phyloP scores from a whole-genome alignment of 2,113 vertebrate genomes.

The Pardalotus punctatus region DNA sequence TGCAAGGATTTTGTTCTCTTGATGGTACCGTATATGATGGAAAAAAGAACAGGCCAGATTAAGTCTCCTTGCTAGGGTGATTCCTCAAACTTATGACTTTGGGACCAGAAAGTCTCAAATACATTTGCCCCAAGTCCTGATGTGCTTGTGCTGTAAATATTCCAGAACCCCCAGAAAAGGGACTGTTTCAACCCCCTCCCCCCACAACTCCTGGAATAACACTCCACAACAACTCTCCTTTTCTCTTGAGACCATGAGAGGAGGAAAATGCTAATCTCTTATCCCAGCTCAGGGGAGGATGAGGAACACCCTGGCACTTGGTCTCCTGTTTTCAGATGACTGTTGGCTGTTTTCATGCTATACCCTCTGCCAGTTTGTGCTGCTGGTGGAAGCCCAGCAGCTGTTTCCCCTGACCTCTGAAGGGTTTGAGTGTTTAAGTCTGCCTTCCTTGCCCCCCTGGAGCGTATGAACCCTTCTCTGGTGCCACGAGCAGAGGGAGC shows the following conservation, averaged over 20 bases:
- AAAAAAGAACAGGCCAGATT: background rate
- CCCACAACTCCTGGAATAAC: background rate
- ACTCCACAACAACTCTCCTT: background rate
- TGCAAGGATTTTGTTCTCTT: background rate
- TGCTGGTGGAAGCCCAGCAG: background rate
- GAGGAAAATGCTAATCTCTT: background rate
- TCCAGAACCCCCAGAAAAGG: background rate
- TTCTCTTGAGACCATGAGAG: background rate
- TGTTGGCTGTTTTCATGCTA: background rate
- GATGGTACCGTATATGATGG: background rate
- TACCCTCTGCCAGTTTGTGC: background rate
- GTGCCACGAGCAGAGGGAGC: accelerated
- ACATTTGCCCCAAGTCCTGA: background rate
- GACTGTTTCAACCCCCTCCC: background rate
- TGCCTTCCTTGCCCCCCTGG: background rate
- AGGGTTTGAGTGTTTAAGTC: background rate
- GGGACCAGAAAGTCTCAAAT: background rate
- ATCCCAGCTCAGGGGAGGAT: background rate
- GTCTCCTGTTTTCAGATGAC: background rate
- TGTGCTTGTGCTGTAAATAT: background rate
- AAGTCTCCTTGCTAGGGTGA: background rate
- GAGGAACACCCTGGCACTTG: background rate
- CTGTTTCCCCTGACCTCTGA: background rate
- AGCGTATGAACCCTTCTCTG: accelerated
- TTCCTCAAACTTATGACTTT: background rate